Conservation (phyloP, 2,113 vertebrate genomes). For the Melanocharis versteri region DNA sequence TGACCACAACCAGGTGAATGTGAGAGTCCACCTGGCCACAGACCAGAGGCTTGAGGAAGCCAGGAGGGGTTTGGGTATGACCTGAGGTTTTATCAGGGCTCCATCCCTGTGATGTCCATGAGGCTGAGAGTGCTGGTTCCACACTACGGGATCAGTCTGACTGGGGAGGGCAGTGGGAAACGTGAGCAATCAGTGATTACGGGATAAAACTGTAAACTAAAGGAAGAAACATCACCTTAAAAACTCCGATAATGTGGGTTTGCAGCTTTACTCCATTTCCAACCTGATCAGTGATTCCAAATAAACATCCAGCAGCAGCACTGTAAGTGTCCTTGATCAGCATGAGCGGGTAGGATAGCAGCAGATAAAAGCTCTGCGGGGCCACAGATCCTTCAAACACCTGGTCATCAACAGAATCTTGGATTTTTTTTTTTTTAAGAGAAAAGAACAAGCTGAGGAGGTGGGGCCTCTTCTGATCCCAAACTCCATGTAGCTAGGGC, state of each 20-base stretch:
- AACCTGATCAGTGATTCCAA: neutral
- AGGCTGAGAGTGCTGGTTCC: neutral
- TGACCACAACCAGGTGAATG: accelerated
- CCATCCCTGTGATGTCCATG: neutral
- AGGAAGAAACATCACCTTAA: neutral
- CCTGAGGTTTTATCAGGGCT: neutral
- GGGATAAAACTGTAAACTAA: neutral
- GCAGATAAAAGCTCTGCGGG: neutral
- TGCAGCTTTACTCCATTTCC: neutral
- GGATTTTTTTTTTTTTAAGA: neutral
- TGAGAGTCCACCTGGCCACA: neutral
- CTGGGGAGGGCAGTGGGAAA: neutral
- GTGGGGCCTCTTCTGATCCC: neutral
- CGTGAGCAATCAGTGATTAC: neutral
- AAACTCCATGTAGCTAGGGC: no score
- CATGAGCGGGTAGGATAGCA: accelerated
- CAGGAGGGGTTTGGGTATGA: neutral
- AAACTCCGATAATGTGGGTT: neutral
- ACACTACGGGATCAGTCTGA: neutral
- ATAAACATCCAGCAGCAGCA: conserved; percentile 26
- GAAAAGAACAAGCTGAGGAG: neutral
- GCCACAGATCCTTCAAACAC: neutral
- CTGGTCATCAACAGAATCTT: neutral
- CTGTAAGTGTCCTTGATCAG: neutral
- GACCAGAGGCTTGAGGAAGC: neutral